Evolutionary conservation across 1,140 invertebrate species (phyloP).

Genomic region (Drosophila pallidifrons): DNA sequence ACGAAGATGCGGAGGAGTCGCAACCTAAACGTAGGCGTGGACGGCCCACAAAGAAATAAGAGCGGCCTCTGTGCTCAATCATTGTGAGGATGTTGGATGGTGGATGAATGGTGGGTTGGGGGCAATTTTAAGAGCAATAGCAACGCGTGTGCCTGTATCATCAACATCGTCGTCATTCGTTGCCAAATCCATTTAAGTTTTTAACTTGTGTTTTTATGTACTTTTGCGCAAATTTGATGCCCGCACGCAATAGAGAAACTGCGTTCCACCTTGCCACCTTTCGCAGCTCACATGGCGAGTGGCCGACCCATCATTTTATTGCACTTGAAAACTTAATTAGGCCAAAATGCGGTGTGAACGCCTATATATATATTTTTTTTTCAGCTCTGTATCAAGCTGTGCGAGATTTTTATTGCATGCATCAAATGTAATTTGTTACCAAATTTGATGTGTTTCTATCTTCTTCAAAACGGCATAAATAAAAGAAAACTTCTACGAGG

Average conservation of each 20-base stretch:
- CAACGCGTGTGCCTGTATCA: slow-evolving; percentile 45
- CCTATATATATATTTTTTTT: slow-evolving; percentile 56
- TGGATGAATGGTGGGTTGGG: slow-evolving; percentile 8
- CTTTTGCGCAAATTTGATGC: slow-evolving; percentile 73
- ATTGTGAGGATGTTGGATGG: slow-evolving; percentile 14
- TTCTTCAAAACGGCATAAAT: slow-evolving; percentile 79
- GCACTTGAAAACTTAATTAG: slow-evolving; percentile 85
- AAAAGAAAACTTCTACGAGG: slow-evolving; percentile 57
- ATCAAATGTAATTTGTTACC: slow-evolving; percentile 84
- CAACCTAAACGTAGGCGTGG: slow-evolving; percentile 54
- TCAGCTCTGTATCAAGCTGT: slow-evolving; percentile 57
- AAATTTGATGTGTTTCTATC: slow-evolving; percentile 84
- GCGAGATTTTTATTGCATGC: slow-evolving; percentile 80
- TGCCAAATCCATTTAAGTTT: slow-evolving; percentile 77
- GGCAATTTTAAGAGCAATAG: slow-evolving; percentile 10
- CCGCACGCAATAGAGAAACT: slow-evolving; percentile 67
- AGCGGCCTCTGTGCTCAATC: slow-evolving; percentile 16
- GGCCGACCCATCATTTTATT: slow-evolving; percentile 79
- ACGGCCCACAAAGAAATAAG: slow-evolving; percentile 48
- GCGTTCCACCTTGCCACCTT: slow-evolving; percentile 3
- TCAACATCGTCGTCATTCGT: slow-evolving; percentile 45
- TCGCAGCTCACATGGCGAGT: slow-evolving; percentile 18
- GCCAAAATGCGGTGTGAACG: slow-evolving; percentile 80
- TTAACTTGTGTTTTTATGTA: slow-evolving; percentile 81
- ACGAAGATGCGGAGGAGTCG: slow-evolving; percentile 39